Base-by-base conservation (phyloP, 2,113 vertebrate species). In the Petroica traversi region DNA sequence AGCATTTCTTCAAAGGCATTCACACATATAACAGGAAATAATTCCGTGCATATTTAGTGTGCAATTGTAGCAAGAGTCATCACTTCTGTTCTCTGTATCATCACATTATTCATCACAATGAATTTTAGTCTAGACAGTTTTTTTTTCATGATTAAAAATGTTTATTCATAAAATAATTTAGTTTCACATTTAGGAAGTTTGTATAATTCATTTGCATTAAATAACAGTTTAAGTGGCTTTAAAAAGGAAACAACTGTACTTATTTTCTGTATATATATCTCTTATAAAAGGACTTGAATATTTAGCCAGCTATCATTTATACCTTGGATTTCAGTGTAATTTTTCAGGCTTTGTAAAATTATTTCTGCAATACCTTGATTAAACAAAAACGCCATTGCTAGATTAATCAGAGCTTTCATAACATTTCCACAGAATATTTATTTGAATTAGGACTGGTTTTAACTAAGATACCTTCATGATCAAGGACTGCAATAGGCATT, bases 121-220 rank as follows among this genome's bases (percentile, higher is more conserved):
- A 40, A 34, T 67, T 94, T 97, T 74, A 86, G 91, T 68, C 82
- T 63, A 85, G 83, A 68, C 4, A 57, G 49, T 93, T 63, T 54
- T 49, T 52, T 81, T 76, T 43, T 92, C 67, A 80, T 89, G 45
- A 95, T 94, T 85, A 92, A 92, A 88, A 89, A 83, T 46, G 67
- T 81, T 67, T 92, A 93, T 73, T 89, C 72, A 92, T 80, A 95
- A 93, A 97, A 97, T 85, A 64, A 59, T 67, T 24, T 68, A 18
- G 12, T 74, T 97, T 95, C 72, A 62, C 59, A 62, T 92, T 92
- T 90, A 55, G 23, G 38, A 90, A 88, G 45, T 48, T 59, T 55
- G 62, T 62, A 49, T 51, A 67, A 69, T 80, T 92, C 49, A 94
- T 96, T 97, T 97, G 81, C 79, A 89, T 89, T 86, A 92, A 96